Conservation (phyloP, 2,797 vertebrate species). For the Taenioides sp. region DNA sequence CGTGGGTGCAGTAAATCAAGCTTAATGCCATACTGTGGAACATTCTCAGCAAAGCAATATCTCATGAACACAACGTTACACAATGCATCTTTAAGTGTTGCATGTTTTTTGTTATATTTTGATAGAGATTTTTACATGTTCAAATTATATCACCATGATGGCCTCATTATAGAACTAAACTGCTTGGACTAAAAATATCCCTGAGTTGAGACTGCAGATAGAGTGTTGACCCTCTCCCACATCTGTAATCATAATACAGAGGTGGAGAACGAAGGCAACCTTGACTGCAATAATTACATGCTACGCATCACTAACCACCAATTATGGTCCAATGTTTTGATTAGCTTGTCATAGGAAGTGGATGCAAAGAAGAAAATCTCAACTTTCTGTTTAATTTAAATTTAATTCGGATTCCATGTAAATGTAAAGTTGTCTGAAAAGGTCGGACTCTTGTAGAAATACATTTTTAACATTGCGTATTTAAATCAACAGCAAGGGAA, state of each 20-base stretch:
- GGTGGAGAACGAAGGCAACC: conserved; percentile 54
- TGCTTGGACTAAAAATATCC: background rate
- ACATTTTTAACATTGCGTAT: background rate
- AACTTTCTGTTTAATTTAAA: background rate
- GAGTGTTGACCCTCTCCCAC: conserved; percentile 40
- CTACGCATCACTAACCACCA: conserved; percentile 61
- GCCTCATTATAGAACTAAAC: background rate
- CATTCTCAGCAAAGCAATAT: no score
- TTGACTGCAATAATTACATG: conserved; percentile 65
- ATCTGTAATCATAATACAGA: conserved; percentile 26
- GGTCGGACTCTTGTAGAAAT: background rate
- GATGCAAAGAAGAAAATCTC: conserved; percentile 8
- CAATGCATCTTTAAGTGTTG: no score
- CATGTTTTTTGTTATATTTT: no score
- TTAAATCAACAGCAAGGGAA: background rate
- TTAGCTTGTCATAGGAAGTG: conserved; percentile 55
- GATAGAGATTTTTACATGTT: background rate
- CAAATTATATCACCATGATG: background rate
- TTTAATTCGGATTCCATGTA: background rate
- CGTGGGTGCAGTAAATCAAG: no score
- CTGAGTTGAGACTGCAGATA: conserved; percentile 10
- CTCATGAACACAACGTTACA: no score
- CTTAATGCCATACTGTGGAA: no score
- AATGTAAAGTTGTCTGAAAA: background rate
- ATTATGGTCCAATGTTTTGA: conserved; percentile 67